Evolutionary conservation across 2,888 invertebrate species (phyloP), one percentile per base, ranked within the genome.

Genomic region (Ochropleura plecta): DNA sequence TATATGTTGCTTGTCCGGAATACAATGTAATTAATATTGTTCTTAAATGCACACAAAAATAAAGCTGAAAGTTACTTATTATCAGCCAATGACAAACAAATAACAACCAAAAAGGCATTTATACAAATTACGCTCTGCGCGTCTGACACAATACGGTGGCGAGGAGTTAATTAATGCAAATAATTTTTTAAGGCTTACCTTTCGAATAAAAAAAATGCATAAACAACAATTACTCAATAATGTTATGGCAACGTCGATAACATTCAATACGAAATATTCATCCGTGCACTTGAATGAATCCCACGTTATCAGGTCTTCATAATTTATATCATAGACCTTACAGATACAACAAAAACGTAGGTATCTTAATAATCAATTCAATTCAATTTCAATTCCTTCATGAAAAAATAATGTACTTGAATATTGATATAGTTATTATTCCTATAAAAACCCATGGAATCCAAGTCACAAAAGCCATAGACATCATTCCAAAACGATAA

Each of bases 391-490:
- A 44, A 42, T 16, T 44, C 6, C 18, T 20, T n/a, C 16, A 68
- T 18, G 40, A 69, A 5, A 16, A 70, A 14, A 51, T 0, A 18
- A 12, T 0, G 6, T 14, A 42, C 14, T 40, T 73, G 1, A 77
- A 46, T 20, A 77, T 18, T 3, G 7, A 18, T 3, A 46, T 10
- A n/a, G 14, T 1, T 40, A 69, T 30, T 7, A 73, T 10, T 40
- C 9, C 18, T 40, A 77, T 14, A 51, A 65, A 18, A 40, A 77
- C 14, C 73, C 73, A 73, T 20, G 73, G 73, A 20, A 73, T 65
- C 78, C 78, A 73, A 77, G 44, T 64, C 30, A 63, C 7, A 51
- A 51, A 30, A 14, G 77, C 77, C 49, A 73, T 51, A 46, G 51
- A 53, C 20, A 1, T 30, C 16, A 65, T 10, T 18, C 78, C 3